These are phyloP conservation scores for Paralichthys olivaceus DNA, from an alignment of 2,113 vertebrate genomes.

Conservation along the genomic window DNA sequence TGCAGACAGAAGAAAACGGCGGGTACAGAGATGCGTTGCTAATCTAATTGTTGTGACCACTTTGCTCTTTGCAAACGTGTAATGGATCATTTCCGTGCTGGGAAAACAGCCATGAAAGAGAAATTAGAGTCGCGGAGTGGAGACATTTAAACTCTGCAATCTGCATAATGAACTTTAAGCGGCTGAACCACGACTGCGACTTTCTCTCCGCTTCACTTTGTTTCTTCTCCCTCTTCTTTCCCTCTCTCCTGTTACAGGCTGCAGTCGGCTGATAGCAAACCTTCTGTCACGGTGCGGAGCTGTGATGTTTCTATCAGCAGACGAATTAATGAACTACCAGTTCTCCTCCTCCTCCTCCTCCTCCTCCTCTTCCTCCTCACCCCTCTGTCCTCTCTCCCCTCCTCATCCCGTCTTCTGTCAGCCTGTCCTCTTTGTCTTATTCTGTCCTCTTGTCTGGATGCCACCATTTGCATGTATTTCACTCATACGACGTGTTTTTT, in stretches of 20 bases:
- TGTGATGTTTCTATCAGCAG: conserved; percentile 56
- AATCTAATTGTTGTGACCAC: conserved; percentile 36
- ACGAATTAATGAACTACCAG: not conserved
- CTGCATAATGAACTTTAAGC: conserved; percentile 56
- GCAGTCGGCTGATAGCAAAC: conserved; percentile 55
- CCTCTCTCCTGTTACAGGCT: conserved; percentile 3
- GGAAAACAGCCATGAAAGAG: conserved; percentile 28
- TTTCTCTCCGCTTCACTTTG: conserved; percentile 20
- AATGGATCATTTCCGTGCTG: conserved; percentile 1
- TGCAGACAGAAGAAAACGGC: too few relatives aligned
- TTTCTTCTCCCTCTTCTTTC: not conserved
- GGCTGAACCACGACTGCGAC: conserved; percentile 17
- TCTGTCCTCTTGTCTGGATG: not conserved
- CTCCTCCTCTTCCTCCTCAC: not conserved
- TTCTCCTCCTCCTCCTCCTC: conserved; percentile 23
- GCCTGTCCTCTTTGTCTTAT: not conserved
- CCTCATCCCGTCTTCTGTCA: conserved; percentile 9
- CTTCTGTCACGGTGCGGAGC: conserved; percentile 35
- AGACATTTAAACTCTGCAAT: conserved; percentile 34
- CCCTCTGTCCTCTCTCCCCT: not conserved
- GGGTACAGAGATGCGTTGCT: not conserved
- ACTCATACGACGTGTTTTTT: too few relatives aligned
- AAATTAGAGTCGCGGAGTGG: conserved; percentile 28
- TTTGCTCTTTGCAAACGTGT: conserved; percentile 18
- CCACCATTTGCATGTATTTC: too few relatives aligned